phyloP scores from a whole-genome alignment of 2,113 vertebrate genomes.

The Hymenochirus boettgeri region DNA sequence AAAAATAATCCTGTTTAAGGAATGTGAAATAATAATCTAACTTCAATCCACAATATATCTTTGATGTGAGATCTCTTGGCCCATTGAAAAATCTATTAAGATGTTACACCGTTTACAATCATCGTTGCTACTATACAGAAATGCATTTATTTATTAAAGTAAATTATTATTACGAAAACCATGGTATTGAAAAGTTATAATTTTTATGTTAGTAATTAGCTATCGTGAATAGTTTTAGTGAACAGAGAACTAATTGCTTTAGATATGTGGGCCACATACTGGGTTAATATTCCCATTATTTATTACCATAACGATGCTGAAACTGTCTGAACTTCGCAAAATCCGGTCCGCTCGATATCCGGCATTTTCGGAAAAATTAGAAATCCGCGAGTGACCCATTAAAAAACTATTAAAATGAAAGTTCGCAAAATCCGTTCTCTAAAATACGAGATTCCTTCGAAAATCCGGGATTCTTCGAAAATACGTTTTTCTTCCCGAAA shows the following conservation, averaged over 20 bases:
- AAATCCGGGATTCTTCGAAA: too few relatives aligned
- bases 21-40: neutral
- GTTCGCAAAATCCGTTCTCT: too few relatives aligned
- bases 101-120: conserved; percentile 6
- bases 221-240: neutral
- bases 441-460: too few relatives aligned
- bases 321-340: too few relatives aligned
- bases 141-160: neutral
- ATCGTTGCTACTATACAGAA: neutral
- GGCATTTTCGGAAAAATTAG: too few relatives aligned
- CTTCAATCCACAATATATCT: neutral
- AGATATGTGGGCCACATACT: neutral
- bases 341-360: too few relatives aligned
- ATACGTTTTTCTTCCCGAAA: too few relatives aligned
- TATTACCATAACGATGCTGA: too few relatives aligned
- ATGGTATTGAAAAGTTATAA: neutral
- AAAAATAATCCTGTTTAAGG: too few relatives aligned
- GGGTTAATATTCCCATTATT: too few relatives aligned
- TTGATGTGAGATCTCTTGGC: neutral
- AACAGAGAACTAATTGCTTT: neutral
- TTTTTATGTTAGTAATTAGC: neutral
- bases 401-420: too few relatives aligned
- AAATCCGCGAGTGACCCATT: too few relatives aligned
- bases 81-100: neutral
- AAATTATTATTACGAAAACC: neutral